phyloP scores from a whole-genome alignment of 2,113 vertebrate species.

The Chionodraco myersi region DNA sequence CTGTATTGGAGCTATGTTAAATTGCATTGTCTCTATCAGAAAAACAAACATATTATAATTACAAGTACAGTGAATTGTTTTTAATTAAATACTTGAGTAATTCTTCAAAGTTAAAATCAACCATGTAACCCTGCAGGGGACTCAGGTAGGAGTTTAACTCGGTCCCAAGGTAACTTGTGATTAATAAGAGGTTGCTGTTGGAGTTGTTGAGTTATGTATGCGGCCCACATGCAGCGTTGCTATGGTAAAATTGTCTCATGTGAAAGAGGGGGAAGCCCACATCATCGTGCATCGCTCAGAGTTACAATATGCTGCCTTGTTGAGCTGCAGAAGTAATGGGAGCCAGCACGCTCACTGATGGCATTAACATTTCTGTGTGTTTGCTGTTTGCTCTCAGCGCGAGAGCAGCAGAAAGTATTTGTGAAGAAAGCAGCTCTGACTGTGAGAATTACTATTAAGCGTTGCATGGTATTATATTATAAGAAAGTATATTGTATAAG shows the following conservation, averaged over 20 bases:
- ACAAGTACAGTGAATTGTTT: no score
- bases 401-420: slow-evolving; percentile 21
- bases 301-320: slow-evolving; percentile 77
- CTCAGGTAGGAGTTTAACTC: background rate
- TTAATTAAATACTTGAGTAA: background rate
- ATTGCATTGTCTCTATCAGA: no score
- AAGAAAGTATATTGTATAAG: background rate
- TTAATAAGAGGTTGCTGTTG: slow-evolving; percentile 18
- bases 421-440: background rate
- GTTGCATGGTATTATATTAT: background rate
- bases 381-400: background rate
- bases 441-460: background rate
- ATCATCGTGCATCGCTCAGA: slow-evolving; percentile 8
- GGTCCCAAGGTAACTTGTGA: background rate
- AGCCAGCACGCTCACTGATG: slow-evolving; percentile 63
- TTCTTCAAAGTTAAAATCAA: background rate
- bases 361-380: slow-evolving; percentile 56
- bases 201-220: slow-evolving; percentile 20
- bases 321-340: slow-evolving; percentile 72
- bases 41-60: no score
- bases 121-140: no score
- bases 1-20: no score
- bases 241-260: slow-evolving; percentile 57
- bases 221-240: slow-evolving; percentile 16
- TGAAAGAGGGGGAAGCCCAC: slow-evolving; percentile 46